Evolutionary conservation across 2,888 invertebrate species (phyloP).

Genomic region (Hemistola chrysoprasaria): DNA sequence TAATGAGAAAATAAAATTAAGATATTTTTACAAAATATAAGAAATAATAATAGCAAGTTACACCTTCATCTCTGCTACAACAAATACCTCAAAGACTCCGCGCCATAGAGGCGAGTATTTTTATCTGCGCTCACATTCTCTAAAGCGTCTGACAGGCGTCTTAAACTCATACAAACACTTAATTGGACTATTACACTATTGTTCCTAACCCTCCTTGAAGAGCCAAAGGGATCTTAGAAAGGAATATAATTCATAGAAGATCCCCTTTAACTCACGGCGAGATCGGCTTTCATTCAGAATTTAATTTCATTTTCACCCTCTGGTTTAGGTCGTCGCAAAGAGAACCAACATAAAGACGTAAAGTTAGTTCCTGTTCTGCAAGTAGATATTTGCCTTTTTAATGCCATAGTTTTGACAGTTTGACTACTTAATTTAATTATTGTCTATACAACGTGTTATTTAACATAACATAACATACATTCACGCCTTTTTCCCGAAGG

Average conservation of each 20-base stretch:
- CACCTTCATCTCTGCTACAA: conserved; percentile 1
- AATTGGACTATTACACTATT: conserved; percentile 80
- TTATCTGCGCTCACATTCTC: conserved; percentile 36
- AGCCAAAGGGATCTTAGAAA: conserved; percentile 46
- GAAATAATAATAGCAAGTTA: neutral
- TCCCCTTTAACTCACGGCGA: conserved; percentile 69
- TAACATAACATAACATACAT: too few species aligned
- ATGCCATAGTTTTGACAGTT: too few species aligned
- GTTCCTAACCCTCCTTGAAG: conserved; percentile 58
- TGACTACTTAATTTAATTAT: too few species aligned
- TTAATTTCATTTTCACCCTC: conserved; percentile 81
- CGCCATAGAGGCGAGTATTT: conserved; percentile 9
- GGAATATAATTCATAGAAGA: conserved; percentile 72
- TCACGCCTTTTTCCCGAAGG: too few species aligned
- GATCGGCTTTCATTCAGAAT: conserved; percentile 77
- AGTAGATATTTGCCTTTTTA: too few species aligned
- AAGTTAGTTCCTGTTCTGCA: too few species aligned
- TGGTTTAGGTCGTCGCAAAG: conserved; percentile 25
- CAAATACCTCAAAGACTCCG: conserved; percentile 4
- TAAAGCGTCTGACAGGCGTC: conserved; percentile 39
- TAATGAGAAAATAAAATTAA: too few species aligned
- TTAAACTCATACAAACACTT: conserved; percentile 66
- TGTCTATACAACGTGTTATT: too few species aligned
- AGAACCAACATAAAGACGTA: conserved; percentile 6
- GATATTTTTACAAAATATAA: neutral